Percentiles rank a stretch among this genome's conserved stretches.
Conservation (phyloP, 2,113 vertebrate genomes). For the Proteles cristata region DNA sequence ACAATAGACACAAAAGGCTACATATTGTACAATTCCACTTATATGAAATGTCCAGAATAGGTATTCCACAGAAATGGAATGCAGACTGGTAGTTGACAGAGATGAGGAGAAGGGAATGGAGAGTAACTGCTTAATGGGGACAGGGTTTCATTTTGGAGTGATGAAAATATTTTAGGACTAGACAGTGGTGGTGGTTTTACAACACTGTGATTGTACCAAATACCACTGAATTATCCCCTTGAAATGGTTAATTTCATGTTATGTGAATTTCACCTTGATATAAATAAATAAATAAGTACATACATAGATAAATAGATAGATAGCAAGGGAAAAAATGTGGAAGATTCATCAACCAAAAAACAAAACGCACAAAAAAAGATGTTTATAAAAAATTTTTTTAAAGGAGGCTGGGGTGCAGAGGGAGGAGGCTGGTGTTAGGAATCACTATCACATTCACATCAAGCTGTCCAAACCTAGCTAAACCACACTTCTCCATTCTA, state of each 20-base stretch:
- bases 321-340: background rate
- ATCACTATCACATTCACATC: background rate
- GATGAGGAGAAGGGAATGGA: background rate
- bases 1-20: background rate
- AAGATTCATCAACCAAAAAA: background rate
- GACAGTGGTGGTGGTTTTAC: background rate
- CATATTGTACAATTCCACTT: background rate
- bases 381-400: background rate
- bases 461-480: background rate
- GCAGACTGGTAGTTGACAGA: background rate
- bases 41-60: background rate
- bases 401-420: background rate
- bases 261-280: conserved; percentile 26
- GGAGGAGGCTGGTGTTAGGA: background rate
- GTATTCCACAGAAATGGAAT: conserved; percentile 15
- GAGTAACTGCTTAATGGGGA: background rate
- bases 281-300: background rate
- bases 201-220: background rate
- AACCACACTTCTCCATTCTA: background rate
- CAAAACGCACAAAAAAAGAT: background rate
- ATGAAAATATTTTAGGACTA: background rate
- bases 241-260: conserved; percentile 35
- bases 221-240: background rate
- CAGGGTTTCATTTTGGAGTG: background rate
- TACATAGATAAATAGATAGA: background rate